Percentiles rank a stretch among this genome's conserved stretches.
phyloP scores from a whole-genome alignment of 2,888 invertebrate species.

The Melikaiella ostensackeni region DNA sequence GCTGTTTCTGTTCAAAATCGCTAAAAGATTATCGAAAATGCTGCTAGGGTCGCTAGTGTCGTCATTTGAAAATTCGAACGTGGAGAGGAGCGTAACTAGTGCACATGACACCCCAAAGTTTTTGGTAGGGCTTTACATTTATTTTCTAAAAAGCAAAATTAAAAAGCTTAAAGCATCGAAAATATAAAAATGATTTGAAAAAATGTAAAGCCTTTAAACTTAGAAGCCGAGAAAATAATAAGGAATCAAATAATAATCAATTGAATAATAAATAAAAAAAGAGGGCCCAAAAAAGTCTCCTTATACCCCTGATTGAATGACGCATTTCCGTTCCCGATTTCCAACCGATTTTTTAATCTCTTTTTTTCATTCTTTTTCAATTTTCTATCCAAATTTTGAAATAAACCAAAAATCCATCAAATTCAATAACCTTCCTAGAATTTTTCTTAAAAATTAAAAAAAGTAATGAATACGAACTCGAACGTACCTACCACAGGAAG shows the following conservation, averaged over 20 bases:
- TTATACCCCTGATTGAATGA: background rate
- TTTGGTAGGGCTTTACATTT: background rate
- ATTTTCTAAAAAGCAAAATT: too few relatives aligned
- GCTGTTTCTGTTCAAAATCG: constrained; percentile 39
- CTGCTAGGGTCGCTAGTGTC: background rate
- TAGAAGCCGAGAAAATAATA: too few relatives aligned
- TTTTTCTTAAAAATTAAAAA: background rate
- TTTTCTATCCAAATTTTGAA: background rate
- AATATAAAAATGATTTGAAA: too few relatives aligned
- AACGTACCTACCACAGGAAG: constrained; percentile 24
- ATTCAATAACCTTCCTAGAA: background rate
- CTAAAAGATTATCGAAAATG: background rate
- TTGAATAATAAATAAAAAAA: background rate
- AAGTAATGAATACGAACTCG: background rate
- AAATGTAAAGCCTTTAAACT: too few relatives aligned
- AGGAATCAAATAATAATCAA: too few relatives aligned
- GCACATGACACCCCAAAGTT: background rate
- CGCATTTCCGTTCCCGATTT: constrained; percentile 7
- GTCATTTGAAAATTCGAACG: constrained; percentile 30
- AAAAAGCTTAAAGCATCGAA: too few relatives aligned
- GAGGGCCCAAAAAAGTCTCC: background rate
- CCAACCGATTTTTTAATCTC: background rate
- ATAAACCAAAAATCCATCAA: background rate
- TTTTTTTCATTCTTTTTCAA: background rate
- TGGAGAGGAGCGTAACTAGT: background rate